Conservation (phyloP, 2,888 invertebrate genomes). For the Nysson spinosus region DNA sequence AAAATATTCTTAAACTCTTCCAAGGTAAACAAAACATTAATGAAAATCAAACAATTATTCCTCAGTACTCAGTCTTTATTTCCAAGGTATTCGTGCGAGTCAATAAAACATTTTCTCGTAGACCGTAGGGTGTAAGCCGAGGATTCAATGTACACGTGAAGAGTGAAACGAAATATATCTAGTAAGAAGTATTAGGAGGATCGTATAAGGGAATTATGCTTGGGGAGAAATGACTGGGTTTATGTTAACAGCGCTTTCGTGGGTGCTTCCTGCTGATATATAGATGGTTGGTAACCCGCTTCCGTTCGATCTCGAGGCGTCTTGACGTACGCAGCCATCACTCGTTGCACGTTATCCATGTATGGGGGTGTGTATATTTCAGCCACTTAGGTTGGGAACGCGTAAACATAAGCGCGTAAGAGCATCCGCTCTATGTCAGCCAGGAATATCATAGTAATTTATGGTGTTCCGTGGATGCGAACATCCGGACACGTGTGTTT, state of each 20-base stretch:
- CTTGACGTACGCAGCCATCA: no score
- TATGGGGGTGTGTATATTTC: no score
- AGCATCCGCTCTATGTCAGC: constrained; percentile 21
- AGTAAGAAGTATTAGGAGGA: constrained; percentile 22
- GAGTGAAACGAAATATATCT: constrained; percentile 16
- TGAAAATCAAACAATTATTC: background rate
- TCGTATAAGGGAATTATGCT: constrained; percentile 46
- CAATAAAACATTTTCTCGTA: background rate
- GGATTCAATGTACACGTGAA: constrained; percentile 16
- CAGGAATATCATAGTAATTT: constrained; percentile 45
- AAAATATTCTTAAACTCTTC: no score
- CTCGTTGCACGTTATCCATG: no score
- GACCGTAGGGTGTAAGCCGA: background rate
- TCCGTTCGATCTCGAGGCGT: constrained; percentile 54
- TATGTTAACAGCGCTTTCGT: constrained; percentile 62
- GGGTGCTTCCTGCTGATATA: constrained; percentile 56
- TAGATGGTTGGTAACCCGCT: constrained; percentile 55
- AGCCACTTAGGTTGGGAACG: constrained; percentile 44
- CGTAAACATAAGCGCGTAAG: constrained; percentile 53
- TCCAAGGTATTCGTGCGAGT: background rate
- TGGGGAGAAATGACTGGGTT: constrained; percentile 57
- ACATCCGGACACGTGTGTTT: constrained; percentile 4
- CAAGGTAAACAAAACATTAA: no score
- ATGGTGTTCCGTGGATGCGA: constrained; percentile 16
- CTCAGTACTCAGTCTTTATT: background rate